Evolutionary conservation across 2,113 vertebrate species (phyloP), one percentile per base, ranked within the genome.

Genomic region (Paradoxurus hermaphroditus): DNA sequence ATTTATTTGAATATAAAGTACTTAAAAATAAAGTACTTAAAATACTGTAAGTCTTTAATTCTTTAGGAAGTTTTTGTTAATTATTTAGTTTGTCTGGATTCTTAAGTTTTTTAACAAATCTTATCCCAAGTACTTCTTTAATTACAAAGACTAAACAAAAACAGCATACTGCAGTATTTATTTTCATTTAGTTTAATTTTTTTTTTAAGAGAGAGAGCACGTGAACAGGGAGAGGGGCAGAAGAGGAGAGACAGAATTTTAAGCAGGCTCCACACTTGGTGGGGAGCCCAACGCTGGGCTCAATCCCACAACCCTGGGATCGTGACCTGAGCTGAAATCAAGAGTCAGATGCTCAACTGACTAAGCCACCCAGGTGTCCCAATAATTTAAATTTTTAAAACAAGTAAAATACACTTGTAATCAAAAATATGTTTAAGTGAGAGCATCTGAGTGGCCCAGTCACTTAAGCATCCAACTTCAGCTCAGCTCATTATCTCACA

Each of bases 1-100:
- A 70, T 95, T 19, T 86, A 77, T 41, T 78, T 46, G 23, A 84
- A 84, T 86, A 95, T 59, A 78, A 91, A 95, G 62, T 78, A 78
- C 27, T 68, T 85, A 78, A 85, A 49, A 31, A 44, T 44, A 44
- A 75, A 75, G 72, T 46, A 29, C 72, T 46, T 75, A 14, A 75
- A 77, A 85, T 75, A 95, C 25, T 46, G 3, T 41, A 65, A 53
- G 16, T 77, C 31, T 84, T 90, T 67, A 56, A 95, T 59, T 85
- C 25, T 31, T 86, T 59, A 15, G 72, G 72, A 78, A 56, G 86
- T 67, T 86, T 73, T 67, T 36, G 36, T 36, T 23, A 68, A 70
- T 36, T 85, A 67, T 51, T 85, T 29, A 68, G 59, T 51, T 46
- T 78, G 14, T 59, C 34, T 73, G 49, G 46, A 86, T 49, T 90